Evolutionary conservation across 2,888 invertebrate genomes (phyloP).

Genomic region (Crossocerus cetratus): DNA sequence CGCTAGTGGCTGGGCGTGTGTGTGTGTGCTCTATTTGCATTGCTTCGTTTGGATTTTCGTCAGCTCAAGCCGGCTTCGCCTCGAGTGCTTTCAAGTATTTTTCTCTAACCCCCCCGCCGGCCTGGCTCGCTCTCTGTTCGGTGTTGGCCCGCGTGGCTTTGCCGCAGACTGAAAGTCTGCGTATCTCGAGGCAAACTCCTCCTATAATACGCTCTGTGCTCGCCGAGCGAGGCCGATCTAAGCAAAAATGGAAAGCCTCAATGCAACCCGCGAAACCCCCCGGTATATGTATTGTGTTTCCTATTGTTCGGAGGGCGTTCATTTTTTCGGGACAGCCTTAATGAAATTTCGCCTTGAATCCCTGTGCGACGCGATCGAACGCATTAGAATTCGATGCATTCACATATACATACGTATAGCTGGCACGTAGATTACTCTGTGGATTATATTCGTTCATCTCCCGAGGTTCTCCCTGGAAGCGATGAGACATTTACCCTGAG

Average conservation of each 20-base stretch:
- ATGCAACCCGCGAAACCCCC: background rate
- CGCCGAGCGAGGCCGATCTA: background rate
- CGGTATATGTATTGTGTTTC: background rate
- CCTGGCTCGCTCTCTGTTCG: background rate
- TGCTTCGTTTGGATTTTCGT: conserved; percentile 4
- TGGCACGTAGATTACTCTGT: background rate
- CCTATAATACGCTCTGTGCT: background rate
- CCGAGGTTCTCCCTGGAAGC: no score
- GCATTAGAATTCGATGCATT: no score
- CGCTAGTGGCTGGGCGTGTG: background rate
- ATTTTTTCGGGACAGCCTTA: background rate
- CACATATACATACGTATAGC: no score
- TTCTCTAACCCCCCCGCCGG: background rate
- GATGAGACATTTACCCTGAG: no score
- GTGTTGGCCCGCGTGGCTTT: background rate
- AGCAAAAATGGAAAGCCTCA: background rate
- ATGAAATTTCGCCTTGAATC: background rate
- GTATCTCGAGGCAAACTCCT: background rate
- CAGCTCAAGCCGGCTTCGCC: background rate
- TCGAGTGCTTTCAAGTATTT: background rate
- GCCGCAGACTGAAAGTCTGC: background rate
- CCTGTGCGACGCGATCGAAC: background rate
- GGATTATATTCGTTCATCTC: background rate
- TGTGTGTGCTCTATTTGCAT: background rate
- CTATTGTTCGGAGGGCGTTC: background rate